Percentiles rank a stretch among this genome's conserved stretches.
Evolutionary conservation across 2,888 invertebrate species (phyloP).

Genomic region (Cosmia trapezina): DNA sequence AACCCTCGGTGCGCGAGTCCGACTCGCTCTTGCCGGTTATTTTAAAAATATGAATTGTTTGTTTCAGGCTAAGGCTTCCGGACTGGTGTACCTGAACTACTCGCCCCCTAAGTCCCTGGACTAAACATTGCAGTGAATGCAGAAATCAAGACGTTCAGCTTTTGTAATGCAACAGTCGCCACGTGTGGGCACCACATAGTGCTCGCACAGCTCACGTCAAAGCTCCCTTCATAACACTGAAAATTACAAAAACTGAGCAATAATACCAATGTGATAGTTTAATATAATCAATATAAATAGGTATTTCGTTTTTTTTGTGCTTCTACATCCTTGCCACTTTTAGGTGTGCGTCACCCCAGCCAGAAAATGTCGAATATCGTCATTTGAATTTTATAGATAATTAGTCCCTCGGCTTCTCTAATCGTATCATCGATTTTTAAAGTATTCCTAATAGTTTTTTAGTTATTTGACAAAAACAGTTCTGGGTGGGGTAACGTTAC

Average conservation of each 20-base stretch:
- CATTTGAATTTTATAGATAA: too few species aligned
- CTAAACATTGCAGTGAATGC: constrained; percentile 71
- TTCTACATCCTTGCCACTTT: background rate
- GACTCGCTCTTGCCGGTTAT: too few species aligned
- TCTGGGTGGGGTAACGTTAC: too few species aligned
- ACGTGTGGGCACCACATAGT: background rate
- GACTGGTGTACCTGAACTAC: constrained; percentile 92
- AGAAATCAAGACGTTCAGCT: constrained; percentile 34
- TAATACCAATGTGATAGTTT: constrained; percentile 63
- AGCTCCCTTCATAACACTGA: constrained; percentile 14
- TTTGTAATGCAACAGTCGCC: constrained; percentile 42
- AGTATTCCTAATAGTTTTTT: too few species aligned
- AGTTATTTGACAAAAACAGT: too few species aligned
- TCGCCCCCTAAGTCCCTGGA: constrained; percentile 91
- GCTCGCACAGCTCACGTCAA: background rate
- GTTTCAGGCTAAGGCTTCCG: constrained; percentile 91
- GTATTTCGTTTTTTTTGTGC: constrained; percentile 15
- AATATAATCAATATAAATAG: constrained; percentile 56
- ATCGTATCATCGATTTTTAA: too few species aligned
- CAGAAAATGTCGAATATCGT: too few species aligned
- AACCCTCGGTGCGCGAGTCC: too few species aligned
- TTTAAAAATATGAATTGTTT: constrained; percentile 28
- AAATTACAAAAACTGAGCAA: constrained; percentile 53
- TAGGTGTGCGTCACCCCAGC: too few species aligned
- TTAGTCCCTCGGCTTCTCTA: too few species aligned